Conservation (phyloP, 2,797 vertebrate genomes). For the Phoebastria nigripes region DNA sequence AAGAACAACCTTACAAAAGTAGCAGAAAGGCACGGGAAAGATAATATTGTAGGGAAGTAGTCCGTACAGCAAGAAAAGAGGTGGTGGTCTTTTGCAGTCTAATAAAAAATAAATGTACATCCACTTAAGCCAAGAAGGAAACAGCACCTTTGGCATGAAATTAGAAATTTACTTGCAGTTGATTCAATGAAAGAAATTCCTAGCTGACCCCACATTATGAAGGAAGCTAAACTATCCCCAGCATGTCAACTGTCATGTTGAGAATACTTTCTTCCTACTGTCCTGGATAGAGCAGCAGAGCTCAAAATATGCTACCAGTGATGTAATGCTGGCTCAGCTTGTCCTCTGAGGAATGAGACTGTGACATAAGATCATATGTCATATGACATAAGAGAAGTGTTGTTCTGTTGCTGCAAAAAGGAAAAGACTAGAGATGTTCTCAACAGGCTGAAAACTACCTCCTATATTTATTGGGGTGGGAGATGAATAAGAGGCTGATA, state of each 20-base stretch:
- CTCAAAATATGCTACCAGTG: neutral
- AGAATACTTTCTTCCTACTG: neutral
- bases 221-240: neutral
- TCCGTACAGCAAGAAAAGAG: neutral
- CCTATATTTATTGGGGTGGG: neutral
- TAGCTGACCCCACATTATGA: neutral
- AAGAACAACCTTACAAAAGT: neutral
- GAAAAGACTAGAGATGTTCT: neutral
- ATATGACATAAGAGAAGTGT: neutral
- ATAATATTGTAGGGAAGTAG: neutral
- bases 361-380: no score
- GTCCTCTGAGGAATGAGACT: neutral
- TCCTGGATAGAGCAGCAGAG: neutral
- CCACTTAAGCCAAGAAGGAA: neutral
- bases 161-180: neutral
- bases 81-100: neutral
- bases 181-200: neutral
- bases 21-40: neutral
- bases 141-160: neutral
- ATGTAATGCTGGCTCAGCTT: neutral
- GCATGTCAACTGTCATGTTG: neutral
- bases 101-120: neutral
- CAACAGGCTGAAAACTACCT: neutral
- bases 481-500: neutral
- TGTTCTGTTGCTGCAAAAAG: neutral